phyloP scores from a whole-genome alignment of 2,113 vertebrate species.

The Colossoma macropomum region DNA sequence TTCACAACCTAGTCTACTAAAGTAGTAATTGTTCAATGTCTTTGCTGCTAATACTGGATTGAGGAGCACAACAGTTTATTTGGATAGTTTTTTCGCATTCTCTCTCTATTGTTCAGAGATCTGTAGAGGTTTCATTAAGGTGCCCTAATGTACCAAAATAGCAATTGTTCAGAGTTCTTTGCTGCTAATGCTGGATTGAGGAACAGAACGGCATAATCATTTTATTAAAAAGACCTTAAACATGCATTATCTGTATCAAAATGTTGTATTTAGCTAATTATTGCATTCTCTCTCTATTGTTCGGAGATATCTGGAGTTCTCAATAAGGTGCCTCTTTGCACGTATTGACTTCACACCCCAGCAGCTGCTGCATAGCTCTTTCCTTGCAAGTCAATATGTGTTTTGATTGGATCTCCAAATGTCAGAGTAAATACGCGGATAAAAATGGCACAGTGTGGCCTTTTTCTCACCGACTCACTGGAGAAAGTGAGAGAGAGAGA shows the following conservation, averaged over 20 bases:
- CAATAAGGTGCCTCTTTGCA: not conserved
- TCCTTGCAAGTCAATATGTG: not conserved
- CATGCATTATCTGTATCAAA: not conserved
- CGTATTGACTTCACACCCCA: not conserved
- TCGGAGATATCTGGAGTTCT: not conserved
- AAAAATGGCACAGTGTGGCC: conserved; percentile 7
- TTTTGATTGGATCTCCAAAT: conserved; percentile 27
- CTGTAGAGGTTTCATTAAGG: not conserved
- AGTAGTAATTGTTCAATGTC: not conserved
- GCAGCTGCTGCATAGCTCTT: not conserved
- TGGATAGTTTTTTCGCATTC: not conserved
- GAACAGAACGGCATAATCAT: too few species aligned
- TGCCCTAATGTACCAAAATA: not conserved
- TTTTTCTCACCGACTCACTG: conserved; percentile 1
- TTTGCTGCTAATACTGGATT: not conserved
- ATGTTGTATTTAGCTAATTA: not conserved
- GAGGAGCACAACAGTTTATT: not conserved
- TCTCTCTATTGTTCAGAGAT: not conserved
- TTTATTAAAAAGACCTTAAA: too few species aligned
- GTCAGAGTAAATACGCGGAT: conserved; percentile 10
- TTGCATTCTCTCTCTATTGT: not conserved
- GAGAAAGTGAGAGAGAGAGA: not conserved
- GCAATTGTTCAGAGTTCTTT: not conserved
- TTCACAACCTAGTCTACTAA: not conserved
- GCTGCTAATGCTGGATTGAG: not conserved